Evolutionary conservation across 2,113 vertebrate species (phyloP).

Genomic region (Oxyura jamaicensis): DNA sequence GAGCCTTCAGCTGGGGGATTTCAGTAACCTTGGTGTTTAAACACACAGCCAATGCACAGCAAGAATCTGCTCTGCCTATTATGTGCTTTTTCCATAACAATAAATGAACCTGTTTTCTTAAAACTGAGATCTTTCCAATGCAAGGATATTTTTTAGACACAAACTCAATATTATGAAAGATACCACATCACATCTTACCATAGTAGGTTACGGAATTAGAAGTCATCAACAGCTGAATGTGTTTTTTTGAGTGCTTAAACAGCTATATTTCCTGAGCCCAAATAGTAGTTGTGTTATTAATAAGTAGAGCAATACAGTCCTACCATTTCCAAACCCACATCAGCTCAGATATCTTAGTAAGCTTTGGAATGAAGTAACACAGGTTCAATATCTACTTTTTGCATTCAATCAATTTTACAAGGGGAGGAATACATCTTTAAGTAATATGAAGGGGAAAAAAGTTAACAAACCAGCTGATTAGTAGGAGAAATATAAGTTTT

Average conservation of each 20-base stretch:
- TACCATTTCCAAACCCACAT: neutral
- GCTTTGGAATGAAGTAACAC: neutral
- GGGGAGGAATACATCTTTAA: neutral
- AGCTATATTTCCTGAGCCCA: neutral
- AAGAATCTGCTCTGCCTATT: neutral
- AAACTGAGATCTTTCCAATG: neutral
- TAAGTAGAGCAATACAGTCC: neutral
- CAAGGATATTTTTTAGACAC: neutral
- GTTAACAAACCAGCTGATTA: neutral
- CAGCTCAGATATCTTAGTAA: neutral
- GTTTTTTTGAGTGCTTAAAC: neutral
- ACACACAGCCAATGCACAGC: neutral
- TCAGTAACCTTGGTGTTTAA: constrained; percentile 33
- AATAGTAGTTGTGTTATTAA: neutral
- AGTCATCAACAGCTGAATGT: neutral
- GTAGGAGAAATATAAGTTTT: neutral
- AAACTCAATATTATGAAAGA: neutral
- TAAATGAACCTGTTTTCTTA: neutral
- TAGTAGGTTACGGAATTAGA: neutral
- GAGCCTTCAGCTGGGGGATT: neutral
- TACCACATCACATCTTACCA: neutral
- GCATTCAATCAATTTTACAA: neutral
- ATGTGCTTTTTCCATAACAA: neutral
- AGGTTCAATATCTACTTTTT: neutral
- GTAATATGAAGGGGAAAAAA: neutral